Conservation (phyloP, 2,888 invertebrate genomes). For the Cephonodes hylas region DNA sequence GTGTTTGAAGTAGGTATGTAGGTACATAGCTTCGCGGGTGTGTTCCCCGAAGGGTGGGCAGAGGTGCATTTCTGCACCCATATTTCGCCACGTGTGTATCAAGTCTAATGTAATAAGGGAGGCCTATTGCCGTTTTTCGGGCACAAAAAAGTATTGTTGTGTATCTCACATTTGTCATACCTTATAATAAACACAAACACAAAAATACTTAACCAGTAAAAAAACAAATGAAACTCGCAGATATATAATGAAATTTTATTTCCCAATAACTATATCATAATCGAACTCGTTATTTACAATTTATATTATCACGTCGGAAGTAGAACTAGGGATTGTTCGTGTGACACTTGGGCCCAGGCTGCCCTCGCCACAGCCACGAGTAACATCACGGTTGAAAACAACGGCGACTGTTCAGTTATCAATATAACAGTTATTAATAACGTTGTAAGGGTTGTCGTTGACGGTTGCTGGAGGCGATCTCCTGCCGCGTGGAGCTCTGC, state of each 20-base stretch:
- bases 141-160: too few species aligned
- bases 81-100: too few species aligned
- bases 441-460: conserved; percentile 38
- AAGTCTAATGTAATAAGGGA: too few species aligned
- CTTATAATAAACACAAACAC: too few species aligned
- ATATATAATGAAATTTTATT: conserved; percentile 72
- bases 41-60: too few species aligned
- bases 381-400: conserved; percentile 46
- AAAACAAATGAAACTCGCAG: conserved; percentile 37
- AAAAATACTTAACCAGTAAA: neutral
- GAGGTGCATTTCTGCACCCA: too few species aligned
- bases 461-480: conserved; percentile 45
- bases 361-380: conserved; percentile 42
- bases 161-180: too few species aligned
- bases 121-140: too few species aligned
- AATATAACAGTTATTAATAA: conserved; percentile 44
- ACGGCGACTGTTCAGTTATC: conserved; percentile 39
- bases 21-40: too few species aligned
- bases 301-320: conserved; percentile 68
- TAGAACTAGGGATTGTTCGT: conserved; percentile 49
- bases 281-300: conserved; percentile 50
- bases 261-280: conserved; percentile 64
- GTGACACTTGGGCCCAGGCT: conserved; percentile 42
- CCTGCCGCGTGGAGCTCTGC: conserved; percentile 72
- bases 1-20: too few species aligned